These are phyloP conservation scores for Adoxophyes honmai DNA, from an alignment of 1,140 invertebrate genomes.

Conservation along the genomic window DNA sequence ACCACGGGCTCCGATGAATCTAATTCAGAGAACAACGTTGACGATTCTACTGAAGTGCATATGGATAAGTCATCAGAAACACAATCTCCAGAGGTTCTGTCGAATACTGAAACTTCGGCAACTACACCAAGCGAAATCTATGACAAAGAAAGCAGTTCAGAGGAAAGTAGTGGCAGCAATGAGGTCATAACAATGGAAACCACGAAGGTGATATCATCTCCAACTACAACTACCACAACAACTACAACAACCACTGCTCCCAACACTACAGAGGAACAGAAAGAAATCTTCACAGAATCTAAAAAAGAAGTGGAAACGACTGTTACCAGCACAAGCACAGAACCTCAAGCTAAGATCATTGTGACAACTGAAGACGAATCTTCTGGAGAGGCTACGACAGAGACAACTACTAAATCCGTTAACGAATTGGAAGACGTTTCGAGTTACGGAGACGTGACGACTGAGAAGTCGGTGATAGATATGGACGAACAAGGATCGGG, in stretches of 20 bases:
- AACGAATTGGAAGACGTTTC: conserved; percentile 50
- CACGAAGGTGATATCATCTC: conserved; percentile 21
- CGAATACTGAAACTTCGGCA: conserved; percentile 25
- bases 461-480: conserved; percentile 47
- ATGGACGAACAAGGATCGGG: conserved; percentile 52
- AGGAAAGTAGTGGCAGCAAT: conserved; percentile 56
- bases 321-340: conserved; percentile 23
- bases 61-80: conserved; percentile 18
- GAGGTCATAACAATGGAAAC: conserved; percentile 49
- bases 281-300: conserved; percentile 3
- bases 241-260: conserved; percentile 19
- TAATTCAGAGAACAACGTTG: conserved; percentile 51
- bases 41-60: conserved; percentile 21
- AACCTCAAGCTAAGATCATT: conserved; percentile 16
- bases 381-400: conserved; percentile 24
- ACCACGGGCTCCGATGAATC: conserved; percentile 44
- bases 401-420: conserved; percentile 27
- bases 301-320: conserved; percentile 18
- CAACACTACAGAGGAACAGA: conserved; percentile 20
- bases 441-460: conserved; percentile 54
- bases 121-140: conserved; percentile 22
- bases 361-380: conserved; percentile 25
- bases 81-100: neutral
- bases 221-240: conserved; percentile 22
- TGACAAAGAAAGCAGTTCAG: conserved; percentile 36